Percentiles rank a stretch among this genome's conserved stretches.
phyloP scores from a whole-genome alignment of 2,888 invertebrate species.

The Himalopsyche japonica region DNA sequence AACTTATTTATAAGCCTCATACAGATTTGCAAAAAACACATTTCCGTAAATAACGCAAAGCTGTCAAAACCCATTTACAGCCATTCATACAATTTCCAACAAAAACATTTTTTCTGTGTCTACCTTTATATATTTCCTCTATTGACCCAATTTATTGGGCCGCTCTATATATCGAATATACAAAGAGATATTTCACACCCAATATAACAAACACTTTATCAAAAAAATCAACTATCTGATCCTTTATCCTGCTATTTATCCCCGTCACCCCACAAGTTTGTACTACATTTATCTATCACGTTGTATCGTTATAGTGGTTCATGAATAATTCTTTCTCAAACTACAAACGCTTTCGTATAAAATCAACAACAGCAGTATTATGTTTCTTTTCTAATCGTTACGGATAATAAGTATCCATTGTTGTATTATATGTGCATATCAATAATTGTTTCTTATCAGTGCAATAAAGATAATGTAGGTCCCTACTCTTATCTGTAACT shows the following conservation, averaged over 20 bases:
- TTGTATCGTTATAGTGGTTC: background rate
- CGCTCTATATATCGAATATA: background rate
- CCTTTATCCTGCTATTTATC: background rate
- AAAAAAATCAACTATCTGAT: constrained; percentile 15
- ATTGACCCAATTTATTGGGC: constrained; percentile 15
- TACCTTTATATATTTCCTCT: background rate
- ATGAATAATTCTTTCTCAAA: background rate
- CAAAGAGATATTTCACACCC: constrained; percentile 30
- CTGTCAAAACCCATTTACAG: background rate
- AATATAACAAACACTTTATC: constrained; percentile 16
- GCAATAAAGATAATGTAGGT: no score
- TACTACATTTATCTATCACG: background rate
- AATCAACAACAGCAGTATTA: no score
- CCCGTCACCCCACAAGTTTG: background rate
- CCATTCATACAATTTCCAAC: background rate
- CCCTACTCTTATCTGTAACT: no score
- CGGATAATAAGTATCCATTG: background rate
- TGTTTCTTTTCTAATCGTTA: no score
- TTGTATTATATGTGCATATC: background rate
- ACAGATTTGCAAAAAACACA: no score
- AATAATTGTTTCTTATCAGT: no score
- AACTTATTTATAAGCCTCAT: no score
- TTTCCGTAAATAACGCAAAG: background rate
- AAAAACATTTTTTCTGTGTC: background rate
- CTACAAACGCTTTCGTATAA: background rate